Evolutionary conservation across 2,797 vertebrate genomes (phyloP).

Genomic region (Enteromius afrohamiltoni): DNA sequence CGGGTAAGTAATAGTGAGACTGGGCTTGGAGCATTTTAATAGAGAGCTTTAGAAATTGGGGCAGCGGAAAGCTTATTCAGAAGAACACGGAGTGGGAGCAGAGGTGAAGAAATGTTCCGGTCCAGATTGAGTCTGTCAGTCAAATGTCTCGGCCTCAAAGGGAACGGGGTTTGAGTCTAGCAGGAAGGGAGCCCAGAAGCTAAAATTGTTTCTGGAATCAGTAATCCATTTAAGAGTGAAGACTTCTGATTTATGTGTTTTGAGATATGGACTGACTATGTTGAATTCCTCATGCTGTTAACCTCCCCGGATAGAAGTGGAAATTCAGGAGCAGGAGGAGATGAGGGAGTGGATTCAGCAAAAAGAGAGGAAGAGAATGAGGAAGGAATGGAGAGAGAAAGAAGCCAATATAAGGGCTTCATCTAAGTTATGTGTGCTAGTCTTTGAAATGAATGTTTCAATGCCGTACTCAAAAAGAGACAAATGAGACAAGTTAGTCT

Average conservation of each 20-base stretch:
- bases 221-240: conserved; percentile 55
- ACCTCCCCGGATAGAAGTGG: conserved; percentile 19
- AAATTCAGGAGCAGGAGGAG: conserved; percentile 1
- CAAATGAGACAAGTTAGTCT: conserved; percentile 52
- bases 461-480: conserved; percentile 39
- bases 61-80: conserved; percentile 30
- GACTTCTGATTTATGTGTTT: conserved; percentile 50
- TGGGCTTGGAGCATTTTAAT: conserved; percentile 28
- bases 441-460: conserved; percentile 42
- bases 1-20: conserved; percentile 30
- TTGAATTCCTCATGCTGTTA: conserved; percentile 37
- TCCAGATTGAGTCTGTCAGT: conserved; percentile 58
- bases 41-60: conserved; percentile 36
- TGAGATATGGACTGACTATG: conserved; percentile 38
- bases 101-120: conserved; percentile 51
- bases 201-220: conserved; percentile 56
- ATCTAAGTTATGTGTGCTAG: conserved; percentile 1
- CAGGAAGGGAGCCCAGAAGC: conserved; percentile 44
- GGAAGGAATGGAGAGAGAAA: background rate
- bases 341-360: conserved; percentile 7
- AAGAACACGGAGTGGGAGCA: conserved; percentile 22
- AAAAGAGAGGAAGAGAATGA: conserved; percentile 23
- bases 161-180: conserved; percentile 37
- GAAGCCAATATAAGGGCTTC: conserved; percentile 8
- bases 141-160: conserved; percentile 44